Evolutionary conservation across 2,888 invertebrate species (phyloP).

Genomic region (Arge pagana): DNA sequence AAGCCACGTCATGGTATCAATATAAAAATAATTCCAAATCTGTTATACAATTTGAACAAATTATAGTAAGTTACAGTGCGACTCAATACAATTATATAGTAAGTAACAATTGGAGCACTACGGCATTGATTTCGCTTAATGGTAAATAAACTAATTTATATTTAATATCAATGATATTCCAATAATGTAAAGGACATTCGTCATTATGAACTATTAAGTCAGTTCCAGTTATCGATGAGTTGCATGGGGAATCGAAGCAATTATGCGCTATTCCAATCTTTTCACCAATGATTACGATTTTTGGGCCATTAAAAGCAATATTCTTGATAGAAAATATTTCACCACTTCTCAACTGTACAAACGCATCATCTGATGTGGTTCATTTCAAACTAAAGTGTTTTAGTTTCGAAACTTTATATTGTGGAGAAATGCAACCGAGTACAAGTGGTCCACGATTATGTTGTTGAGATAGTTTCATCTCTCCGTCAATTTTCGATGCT

Average conservation of each 20-base stretch:
- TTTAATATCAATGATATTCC: neutral
- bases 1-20: constrained; percentile 2
- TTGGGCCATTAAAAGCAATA: neutral
- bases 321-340: neutral
- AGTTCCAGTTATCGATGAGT: neutral
- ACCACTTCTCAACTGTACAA: constrained; percentile 3
- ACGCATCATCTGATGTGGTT: neutral
- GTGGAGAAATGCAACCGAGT: constrained; percentile 2
- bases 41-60: neutral
- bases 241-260: neutral
- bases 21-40: neutral
- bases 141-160: constrained; percentile 5
- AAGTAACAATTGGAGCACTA: neutral
- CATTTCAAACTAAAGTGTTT: neutral
- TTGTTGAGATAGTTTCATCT: neutral
- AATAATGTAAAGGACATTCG: neutral
- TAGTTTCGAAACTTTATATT: constrained; percentile 1
- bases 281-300: constrained; percentile 3
- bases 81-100: neutral
- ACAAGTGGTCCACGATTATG: constrained; percentile 1
- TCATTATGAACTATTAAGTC: constrained; percentile 1
- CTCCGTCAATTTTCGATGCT: neutral
- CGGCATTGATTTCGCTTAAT: neutral
- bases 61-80: neutral
- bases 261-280: neutral